phyloP scores from a whole-genome alignment of 1,140 invertebrate species.

The Aphelenchoides avenae region DNA sequence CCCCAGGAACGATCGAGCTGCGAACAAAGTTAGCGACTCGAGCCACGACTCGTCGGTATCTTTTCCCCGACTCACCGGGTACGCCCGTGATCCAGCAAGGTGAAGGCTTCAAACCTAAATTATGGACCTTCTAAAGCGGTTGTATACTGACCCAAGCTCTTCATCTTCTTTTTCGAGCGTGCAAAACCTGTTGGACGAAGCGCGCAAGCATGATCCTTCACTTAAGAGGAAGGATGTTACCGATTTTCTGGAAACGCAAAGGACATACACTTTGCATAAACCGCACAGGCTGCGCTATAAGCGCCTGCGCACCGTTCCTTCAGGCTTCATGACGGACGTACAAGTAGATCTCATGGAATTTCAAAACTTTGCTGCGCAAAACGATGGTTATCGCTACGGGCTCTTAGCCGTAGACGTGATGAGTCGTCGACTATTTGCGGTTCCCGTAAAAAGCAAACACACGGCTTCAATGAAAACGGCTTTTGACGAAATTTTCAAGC shows the following conservation, averaged over 20 bases:
- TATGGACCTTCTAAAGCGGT: too few species aligned
- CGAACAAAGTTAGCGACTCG: too few species aligned
- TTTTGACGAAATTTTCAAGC: not conserved
- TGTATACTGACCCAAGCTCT: too few species aligned
- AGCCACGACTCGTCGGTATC: too few species aligned
- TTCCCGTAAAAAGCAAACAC: not conserved
- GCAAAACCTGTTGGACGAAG: too few species aligned
- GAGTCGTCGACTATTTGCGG: slow-evolving; percentile 1
- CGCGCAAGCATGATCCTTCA: too few species aligned
- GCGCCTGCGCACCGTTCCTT: not conserved
- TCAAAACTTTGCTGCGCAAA: slow-evolving; percentile 3
- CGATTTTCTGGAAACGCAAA: slow-evolving; percentile 3
- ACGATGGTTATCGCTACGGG: slow-evolving; percentile 6
- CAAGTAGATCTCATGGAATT: slow-evolving; percentile 15
- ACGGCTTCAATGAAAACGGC: not conserved
- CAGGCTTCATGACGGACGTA: slow-evolving; percentile 14
- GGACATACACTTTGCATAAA: slow-evolving; percentile 2
- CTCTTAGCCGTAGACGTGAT: slow-evolving; percentile 6
- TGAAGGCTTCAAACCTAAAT: too few species aligned
- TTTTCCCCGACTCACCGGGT: too few species aligned
- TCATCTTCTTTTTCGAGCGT: too few species aligned
- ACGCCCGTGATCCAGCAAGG: too few species aligned
- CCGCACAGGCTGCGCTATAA: not conserved
- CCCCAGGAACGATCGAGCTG: too few species aligned
- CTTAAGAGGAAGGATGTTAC: too few species aligned